Base-by-base conservation (phyloP, 2,888 invertebrate species). In the Pyrrhia umbra region DNA sequence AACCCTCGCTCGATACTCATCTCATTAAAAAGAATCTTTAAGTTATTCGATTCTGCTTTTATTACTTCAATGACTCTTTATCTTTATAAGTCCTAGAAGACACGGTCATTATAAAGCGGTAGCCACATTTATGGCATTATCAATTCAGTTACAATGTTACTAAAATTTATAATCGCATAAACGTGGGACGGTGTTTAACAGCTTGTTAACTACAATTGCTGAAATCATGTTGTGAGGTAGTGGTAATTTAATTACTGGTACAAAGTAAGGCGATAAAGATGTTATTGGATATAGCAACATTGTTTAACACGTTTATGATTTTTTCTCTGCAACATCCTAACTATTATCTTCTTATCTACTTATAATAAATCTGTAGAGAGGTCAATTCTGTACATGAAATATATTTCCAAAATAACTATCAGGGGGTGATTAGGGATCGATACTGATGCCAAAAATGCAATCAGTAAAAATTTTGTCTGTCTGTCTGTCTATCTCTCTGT, bases 111-210 rank as follows among this genome's bases (percentile, higher is more conserved):
- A 74, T 45, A 16, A 37, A 58, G 45, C 56, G 50, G 58, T 56
- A 54, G 34, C 56, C 10, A 37, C 9, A 45, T 61, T 74, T 63
- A 75, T 55, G 25, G 63, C 18, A 49, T 25, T 47, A 52, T 68
- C 45, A 52, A 69, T 61, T 27, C 18, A 54, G 37, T 52, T 63
- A 76, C 77, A 76, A 76, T 40, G 75, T 76, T 6, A 18, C 27
- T 50, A 34, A 57, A 34, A 61, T 73, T 68, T 54, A 62, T 59
- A 63, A 40, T 27, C n/a, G 59, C 18, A 10, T 46, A 42, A 55
- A 75, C 20, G 20, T n/a, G 40, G 50, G 39, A 50, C 2, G 6
- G 57, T 46, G 18, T 50, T 50, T 59, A 25, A 42, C 50, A 57
- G 30, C 27, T 66, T 39, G 49, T 59, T 55, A 59, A 43, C 23